Evolutionary conservation across 2,113 vertebrate genomes (phyloP).

Genomic region (Oreotragus oreotragus): DNA sequence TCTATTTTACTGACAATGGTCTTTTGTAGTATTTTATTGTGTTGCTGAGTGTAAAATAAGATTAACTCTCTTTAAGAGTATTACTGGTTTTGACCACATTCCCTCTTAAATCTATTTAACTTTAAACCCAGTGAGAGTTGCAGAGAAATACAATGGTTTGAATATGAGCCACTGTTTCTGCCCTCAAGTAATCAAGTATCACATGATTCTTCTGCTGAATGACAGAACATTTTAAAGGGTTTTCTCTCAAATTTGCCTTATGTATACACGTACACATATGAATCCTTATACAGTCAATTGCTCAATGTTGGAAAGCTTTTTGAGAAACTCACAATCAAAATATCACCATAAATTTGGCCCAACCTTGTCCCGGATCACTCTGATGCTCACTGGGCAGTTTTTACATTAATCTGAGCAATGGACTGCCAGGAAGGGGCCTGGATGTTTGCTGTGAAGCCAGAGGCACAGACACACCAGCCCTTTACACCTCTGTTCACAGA

Average conservation of each 20-base stretch:
- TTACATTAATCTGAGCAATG: neutral
- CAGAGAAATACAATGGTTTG: neutral
- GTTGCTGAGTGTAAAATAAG: neutral
- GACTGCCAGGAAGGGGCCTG: too few species aligned
- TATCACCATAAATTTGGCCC: neutral
- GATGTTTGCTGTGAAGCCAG: neutral
- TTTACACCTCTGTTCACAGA: neutral
- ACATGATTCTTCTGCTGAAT: neutral
- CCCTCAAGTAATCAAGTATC: neutral
- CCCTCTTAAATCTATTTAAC: neutral
- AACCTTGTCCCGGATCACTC: neutral
- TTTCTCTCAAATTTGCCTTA: neutral
- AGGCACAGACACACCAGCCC: neutral
- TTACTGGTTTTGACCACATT: neutral
- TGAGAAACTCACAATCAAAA: neutral
- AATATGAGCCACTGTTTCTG: neutral
- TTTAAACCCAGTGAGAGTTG: neutral
- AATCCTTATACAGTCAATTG: neutral
- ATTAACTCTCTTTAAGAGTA: slow-evolving; percentile 25
- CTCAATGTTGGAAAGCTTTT: neutral
- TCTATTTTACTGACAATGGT: neutral
- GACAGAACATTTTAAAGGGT: neutral
- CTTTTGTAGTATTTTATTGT: neutral
- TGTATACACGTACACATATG: neutral
- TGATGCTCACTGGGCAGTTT: neutral